Base-by-base conservation (phyloP, 2,113 vertebrate species). In the Prochilodus magdalenae region DNA sequence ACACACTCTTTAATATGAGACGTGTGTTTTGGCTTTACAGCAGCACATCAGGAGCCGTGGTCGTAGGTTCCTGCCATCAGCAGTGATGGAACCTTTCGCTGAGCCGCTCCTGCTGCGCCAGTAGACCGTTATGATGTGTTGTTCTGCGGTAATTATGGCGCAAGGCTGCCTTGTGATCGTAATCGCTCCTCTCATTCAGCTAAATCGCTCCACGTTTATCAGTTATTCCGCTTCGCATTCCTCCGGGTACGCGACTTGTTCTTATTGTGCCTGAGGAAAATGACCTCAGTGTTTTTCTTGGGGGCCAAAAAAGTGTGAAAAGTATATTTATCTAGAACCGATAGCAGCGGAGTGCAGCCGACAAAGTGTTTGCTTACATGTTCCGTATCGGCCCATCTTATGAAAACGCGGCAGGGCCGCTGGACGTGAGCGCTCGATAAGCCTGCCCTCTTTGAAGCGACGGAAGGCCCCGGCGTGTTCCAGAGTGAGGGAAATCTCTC, bases 371-470 rank as follows among this genome's bases (percentile, higher is more conserved):
- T 83, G 73, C 81, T 82, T 84, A 79, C 75, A 72, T 73, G 72
- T 76, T 75, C 80, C 14, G 15, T 69, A 83, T 79, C 78, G 40
- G 29, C 47, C 47, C 47, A 70, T 87, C 84, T 83, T 77, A 73
- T 73, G 53, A 77, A 88, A 84, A 85, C 80, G 80, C 79, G 51
- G 63, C 72, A 83, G 78, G 75, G 49, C 70, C 71, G 76, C 69
- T 73, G 67, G 81, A 86, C 81, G 63, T 27, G 66, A 70, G 65
- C 59, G 29, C 71, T 55, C n/a, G 87, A 88, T 89, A 84, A 65
- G 77, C 26, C 20, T 24, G 57, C n/a, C 55, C 0, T 13, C 83
- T 88, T 87, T 89, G 88, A 88, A 85, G 87, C 79, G 77, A 57
- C 27, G 73, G 75, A 86, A 80, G 73, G 67, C 78, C 69, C 20